Evolutionary conservation across 2,797 vertebrate species (phyloP).

Genomic region (Ctenosaura bakeri): DNA sequence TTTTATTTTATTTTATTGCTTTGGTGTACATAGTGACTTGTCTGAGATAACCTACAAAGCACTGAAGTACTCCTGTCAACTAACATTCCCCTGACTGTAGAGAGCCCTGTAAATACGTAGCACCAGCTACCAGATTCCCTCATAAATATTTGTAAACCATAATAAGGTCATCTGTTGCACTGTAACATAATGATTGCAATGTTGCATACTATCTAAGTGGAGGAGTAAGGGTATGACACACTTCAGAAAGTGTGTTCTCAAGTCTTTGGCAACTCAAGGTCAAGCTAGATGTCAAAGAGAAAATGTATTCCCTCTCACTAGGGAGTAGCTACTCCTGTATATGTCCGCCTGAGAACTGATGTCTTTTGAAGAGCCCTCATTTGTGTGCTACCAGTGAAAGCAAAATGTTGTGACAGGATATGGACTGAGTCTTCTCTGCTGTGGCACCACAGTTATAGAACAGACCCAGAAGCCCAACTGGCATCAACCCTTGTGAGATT

Average conservation of each 20-base stretch:
- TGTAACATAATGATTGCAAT: background rate
- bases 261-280: background rate
- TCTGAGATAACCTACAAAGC: background rate
- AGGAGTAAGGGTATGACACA: background rate
- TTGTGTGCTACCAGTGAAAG: no score
- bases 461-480: no score
- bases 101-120: background rate
- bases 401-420: no score
- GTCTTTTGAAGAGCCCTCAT: no score
- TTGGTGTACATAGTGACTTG: background rate
- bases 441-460: no score
- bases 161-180: background rate
- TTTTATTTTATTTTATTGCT: background rate
- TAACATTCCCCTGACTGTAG: background rate
- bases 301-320: no score
- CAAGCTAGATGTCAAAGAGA: no score
- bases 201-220: no score
- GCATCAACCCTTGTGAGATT: no score
- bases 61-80: background rate
- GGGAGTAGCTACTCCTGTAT: no score
- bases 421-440: no score
- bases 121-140: background rate
- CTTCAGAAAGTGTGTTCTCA: background rate
- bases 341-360: no score
- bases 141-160: background rate